Percentiles rank a stretch among this genome's conserved stretches.
phyloP scores from a whole-genome alignment of 2,888 invertebrate genomes.

The Polyploca ridens region DNA sequence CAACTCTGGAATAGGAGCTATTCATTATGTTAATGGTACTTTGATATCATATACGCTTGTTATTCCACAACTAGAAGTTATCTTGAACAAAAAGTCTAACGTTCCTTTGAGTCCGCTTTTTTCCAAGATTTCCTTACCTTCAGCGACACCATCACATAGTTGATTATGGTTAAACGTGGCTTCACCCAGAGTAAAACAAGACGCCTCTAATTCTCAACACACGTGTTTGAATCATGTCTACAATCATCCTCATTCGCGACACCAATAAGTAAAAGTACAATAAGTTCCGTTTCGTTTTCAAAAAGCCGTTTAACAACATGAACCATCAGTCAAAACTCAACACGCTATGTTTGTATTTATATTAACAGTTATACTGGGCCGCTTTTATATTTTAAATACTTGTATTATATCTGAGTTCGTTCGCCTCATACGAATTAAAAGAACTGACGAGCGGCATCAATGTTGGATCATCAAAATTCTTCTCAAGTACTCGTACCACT shows the following conservation, averaged over 20 bases:
- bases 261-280: constrained; percentile 3
- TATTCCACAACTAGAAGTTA: too few relatives aligned
- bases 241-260: not conserved
- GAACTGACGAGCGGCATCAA: not conserved
- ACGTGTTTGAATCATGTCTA: not conserved
- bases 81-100: too few relatives aligned
- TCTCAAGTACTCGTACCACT: not conserved
- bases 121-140: not conserved
- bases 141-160: not conserved
- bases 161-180: not conserved
- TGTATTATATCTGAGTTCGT: constrained; percentile 1
- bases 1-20: not conserved
- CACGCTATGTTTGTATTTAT: not conserved
- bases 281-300: constrained; percentile 2
- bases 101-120: too few relatives aligned
- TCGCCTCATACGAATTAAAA: not conserved
- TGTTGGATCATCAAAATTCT: constrained; percentile 1
- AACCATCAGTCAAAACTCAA: not conserved
- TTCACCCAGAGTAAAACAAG: not conserved
- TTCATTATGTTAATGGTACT: not conserved
- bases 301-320: constrained; percentile 1
- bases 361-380: not conserved
- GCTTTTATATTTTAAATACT: constrained; percentile 2
- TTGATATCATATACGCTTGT: not conserved
- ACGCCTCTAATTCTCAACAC: not conserved